Evolutionary conservation across 1,140 invertebrate species (phyloP), one percentile per base, ranked within the genome.

Genomic region (Drosophila pruinosa): DNA sequence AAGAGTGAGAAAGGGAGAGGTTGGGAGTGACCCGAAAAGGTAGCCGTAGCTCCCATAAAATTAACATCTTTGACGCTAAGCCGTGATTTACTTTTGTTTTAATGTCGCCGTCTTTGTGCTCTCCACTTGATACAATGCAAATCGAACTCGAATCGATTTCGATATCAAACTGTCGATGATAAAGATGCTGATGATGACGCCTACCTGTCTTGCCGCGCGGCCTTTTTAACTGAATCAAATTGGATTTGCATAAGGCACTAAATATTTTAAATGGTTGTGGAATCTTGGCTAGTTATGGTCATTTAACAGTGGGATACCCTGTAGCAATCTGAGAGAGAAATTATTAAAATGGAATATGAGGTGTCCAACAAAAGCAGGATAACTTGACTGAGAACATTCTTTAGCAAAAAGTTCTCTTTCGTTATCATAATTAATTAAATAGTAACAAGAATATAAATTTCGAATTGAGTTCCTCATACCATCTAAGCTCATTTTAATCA

Each of bases 71-170:
- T 89, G 88, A 89, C 88, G 79, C 82, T 90, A 90, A 89, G 89
- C 88, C 52, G 75, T 89, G 88, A 89, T 89, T 89, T 89, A 89
- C 57, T 90, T 89, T 89, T 89, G 88, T 89, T 89, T 89, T 90
- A 89, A 89, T 90, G 82, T 83, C 64, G 69, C 70, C 65, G 69
- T 15, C 69, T 72, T 72, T 72, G 63, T 72, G 53, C 69, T 28
- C 62, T 24, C 58, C 39, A 47, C 81, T 78, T 75, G 75, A 81
- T 74, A 81, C 80, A 59, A 78, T 63, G 39, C 76, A 61, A 62
- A 56, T 52, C 81, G 64, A 79, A 74, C 39, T 85, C 71, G 76
- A 80, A 70, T 73, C 75, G 72, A 76, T 73, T 43, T 48, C 53
- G 43, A 57, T 52, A 75, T 75, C 41, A 61, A 47, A n/a, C 41